Conservation (phyloP, 1,140 invertebrate genomes). For the Thaumatotibia leucotreta region DNA sequence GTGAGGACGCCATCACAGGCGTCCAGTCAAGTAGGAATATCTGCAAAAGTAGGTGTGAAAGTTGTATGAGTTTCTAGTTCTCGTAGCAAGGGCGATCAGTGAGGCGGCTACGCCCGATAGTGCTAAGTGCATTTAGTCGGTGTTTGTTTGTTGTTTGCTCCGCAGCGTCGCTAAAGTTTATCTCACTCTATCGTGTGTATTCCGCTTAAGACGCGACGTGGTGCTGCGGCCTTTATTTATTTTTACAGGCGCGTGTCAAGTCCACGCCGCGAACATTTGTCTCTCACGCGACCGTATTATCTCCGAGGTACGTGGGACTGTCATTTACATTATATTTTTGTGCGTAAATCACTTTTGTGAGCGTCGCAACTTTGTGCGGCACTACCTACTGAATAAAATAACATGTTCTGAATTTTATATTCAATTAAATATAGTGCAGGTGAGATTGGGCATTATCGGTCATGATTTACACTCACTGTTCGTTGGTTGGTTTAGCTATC, state of each 20-base stretch:
- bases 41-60: background rate
- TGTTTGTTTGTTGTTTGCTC: conserved; percentile 10
- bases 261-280: conserved; percentile 40
- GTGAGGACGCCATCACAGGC: background rate
- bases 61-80: background rate
- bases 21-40: background rate
- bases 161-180: conserved; percentile 15
- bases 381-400: background rate
- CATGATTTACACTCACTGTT: no score
- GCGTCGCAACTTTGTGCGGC: conserved; percentile 13
- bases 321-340: conserved; percentile 34
- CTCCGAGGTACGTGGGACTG: conserved; percentile 31
- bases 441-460: background rate
- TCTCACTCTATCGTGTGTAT: conserved; percentile 24
- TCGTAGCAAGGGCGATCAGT: background rate
- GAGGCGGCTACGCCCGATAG: background rate
- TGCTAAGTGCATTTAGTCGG: conserved; percentile 6
- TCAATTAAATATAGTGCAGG: background rate
- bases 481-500: no score
- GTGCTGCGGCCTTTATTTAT: conserved; percentile 39
- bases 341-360: conserved; percentile 27
- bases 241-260: conserved; percentile 44
- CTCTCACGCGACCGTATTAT: conserved; percentile 33
- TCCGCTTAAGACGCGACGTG: conserved; percentile 23
- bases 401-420: background rate